Base-by-base conservation (phyloP, 2,888 invertebrate genomes). In the Galerucella calmariensis region DNA sequence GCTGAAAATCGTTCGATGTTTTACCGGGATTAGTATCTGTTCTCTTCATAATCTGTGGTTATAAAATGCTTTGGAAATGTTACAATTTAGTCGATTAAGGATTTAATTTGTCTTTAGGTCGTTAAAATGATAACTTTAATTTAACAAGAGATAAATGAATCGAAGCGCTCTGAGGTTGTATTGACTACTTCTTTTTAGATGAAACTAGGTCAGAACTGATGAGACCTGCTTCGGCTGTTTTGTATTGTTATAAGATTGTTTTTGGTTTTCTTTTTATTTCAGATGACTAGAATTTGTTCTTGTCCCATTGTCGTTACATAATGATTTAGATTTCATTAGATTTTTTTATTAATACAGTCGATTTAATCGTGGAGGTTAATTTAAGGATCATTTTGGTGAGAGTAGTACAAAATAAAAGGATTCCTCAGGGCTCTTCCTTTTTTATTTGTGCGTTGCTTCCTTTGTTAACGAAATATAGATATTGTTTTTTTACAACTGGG, bases 161-260 rank as follows among this genome's bases (percentile, higher is more conserved):
- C 27, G 1, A 27, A 35, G 5, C 35, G 35, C 24, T 59, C 6
- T 5, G 14, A 59, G 11, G 20, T 35, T 16, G 8, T 61, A n/a
- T 35, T n/a, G 61, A 46, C 11, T 35, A 27, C 27, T 6, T 61
- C 27, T 61, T 61, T 56, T 56, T 20, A 9, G 4, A 35, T 14
- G n/a, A 61, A 61, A 61, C 35, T 61, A 35, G 61, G 61, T 61
- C 35, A 27, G 14, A 61, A 27, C 35, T 61, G 61, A 61, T 41
- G 61, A 61, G 61, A 61, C n/a, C 14, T 61, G 3, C 61, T 61
- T 61, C 35, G n/a, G 27, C 9, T 16, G 53, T 8, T 61, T 9
- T 61, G 35, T 4, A 61, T 61, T 61, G 61, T 61, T n/a, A 12
- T 11, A 5, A 35, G 61, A 35, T 4, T 12, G 11, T 61, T 61